phyloP scores from a whole-genome alignment of 2,888 invertebrate species.

The Scaptomyza reducta region DNA sequence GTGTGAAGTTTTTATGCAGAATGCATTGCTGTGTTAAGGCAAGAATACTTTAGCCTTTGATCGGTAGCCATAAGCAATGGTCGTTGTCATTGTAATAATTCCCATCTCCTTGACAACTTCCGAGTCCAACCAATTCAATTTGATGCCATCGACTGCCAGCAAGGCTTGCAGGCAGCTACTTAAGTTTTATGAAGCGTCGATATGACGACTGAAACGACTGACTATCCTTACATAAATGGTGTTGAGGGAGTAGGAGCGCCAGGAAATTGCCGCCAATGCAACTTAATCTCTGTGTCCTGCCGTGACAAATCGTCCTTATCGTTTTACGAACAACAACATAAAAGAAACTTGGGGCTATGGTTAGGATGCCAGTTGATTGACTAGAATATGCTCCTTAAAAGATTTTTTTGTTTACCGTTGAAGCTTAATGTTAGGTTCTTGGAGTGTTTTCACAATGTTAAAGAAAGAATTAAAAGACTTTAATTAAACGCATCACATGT shows the following conservation, averaged over 20 bases:
- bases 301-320: slow-evolving; percentile 78
- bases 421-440: too few relatives aligned
- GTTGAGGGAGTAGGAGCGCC: neutral
- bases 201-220: slow-evolving; percentile 46
- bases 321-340: slow-evolving; percentile 43
- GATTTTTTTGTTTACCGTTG: neutral
- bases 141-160: slow-evolving; percentile 41
- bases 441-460: too few relatives aligned
- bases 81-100: slow-evolving; percentile 47
- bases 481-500: too few relatives aligned
- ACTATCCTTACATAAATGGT: slow-evolving; percentile 52
- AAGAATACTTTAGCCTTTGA: slow-evolving; percentile 42
- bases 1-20: slow-evolving; percentile 13
- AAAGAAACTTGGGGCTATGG: slow-evolving; percentile 13
- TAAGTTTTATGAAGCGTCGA: slow-evolving; percentile 73
- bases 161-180: slow-evolving; percentile 51
- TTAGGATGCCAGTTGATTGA: neutral
- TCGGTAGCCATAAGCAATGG: slow-evolving; percentile 23
- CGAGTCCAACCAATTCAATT: slow-evolving; percentile 57
- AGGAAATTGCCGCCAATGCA: slow-evolving; percentile 56
- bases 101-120: slow-evolving; percentile 51
- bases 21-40: slow-evolving; percentile 27
- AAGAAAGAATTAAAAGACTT: too few relatives aligned
- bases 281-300: slow-evolving; percentile 66
- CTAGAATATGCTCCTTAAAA: slow-evolving; percentile 13